Conservation (phyloP, 2,888 invertebrate species). For the Drosophila dives region DNA sequence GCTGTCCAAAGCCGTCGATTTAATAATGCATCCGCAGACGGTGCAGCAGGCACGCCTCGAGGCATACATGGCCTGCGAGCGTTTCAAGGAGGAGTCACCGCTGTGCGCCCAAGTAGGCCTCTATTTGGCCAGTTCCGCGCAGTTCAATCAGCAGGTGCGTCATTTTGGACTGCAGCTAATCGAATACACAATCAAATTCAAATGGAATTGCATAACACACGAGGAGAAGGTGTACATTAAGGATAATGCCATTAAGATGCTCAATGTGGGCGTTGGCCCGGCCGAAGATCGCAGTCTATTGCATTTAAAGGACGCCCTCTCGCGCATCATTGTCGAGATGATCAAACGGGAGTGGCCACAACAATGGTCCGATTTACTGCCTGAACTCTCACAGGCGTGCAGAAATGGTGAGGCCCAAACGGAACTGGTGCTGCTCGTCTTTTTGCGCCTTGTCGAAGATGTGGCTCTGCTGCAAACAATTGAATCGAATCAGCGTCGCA, state of each 20-base stretch:
- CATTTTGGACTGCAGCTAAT: slow-evolving; percentile 97
- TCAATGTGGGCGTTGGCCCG: slow-evolving; percentile 91
- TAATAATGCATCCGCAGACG: slow-evolving; percentile 92
- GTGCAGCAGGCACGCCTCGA: slow-evolving; percentile 91
- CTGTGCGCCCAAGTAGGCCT: slow-evolving; percentile 94
- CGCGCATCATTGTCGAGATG: slow-evolving; percentile 98
- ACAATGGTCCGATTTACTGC: slow-evolving; percentile 95
- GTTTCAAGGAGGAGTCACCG: slow-evolving; percentile 89
- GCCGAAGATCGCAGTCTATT: slow-evolving; percentile 88
- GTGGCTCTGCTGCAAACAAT: slow-evolving; percentile 95
- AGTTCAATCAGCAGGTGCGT: slow-evolving; percentile 91
- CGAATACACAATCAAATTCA: slow-evolving; percentile 96
- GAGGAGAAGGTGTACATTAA: slow-evolving; percentile 95
- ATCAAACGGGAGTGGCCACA: slow-evolving; percentile 99
- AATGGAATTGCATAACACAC: slow-evolving; percentile 95
- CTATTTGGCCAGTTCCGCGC: slow-evolving; percentile 89
- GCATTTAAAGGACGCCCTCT: slow-evolving; percentile 93
- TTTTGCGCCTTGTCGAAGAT: slow-evolving; percentile 96
- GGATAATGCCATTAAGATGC: slow-evolving; percentile 94
- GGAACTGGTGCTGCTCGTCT: slow-evolving; percentile 94
- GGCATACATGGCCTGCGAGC: slow-evolving; percentile 93
- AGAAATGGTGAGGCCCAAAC: slow-evolving; percentile 94
- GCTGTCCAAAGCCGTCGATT: slow-evolving; percentile 92
- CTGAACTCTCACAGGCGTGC: slow-evolving; percentile 93
- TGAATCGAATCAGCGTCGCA: slow-evolving; percentile 94